Evolutionary conservation across 2,797 vertebrate genomes (phyloP), one percentile per base, ranked within the genome.

Genomic region (Dendrocincla fuliginosa): DNA sequence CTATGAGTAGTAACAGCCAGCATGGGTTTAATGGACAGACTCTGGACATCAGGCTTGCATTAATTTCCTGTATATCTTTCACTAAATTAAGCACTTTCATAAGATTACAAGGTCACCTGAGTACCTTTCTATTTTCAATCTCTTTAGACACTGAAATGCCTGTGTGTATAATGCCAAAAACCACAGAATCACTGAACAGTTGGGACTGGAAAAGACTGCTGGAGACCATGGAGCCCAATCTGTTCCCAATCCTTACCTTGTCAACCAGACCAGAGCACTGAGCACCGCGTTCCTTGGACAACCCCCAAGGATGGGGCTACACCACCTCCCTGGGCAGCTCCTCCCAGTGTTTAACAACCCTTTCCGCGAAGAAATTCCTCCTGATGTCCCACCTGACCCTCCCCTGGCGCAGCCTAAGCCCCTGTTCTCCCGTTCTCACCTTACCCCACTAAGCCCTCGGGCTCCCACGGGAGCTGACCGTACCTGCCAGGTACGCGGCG

Each of bases 401-500:
- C 14, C 52, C 60, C 37, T 0, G 39, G 60, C n/a, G 6, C 59
- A 5, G 10, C 4, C 1, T 0, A 5, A 5, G 5, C 0, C 35
- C 1, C 0, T 0, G 16, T 8, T 6, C 52, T 4, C 13, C 52
- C 17, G 35, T 5, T 20, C 41, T 2, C 9, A 1, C 6, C 46
- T 1, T 5, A 5, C 5, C 12, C 44, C 0, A 18, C 4, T 0
- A 2, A 49, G 14, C 19, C 1, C 11, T 6, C 5, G 1, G 5
- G 49, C 4, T n/a, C 42, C 35, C 35, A 2, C 12, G 10, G 0
- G 5, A 4, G 12, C 46, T 6, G 33, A 8, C 56, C 6, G 1
- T 7, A 99, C 99, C 99, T 98, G 98, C 98, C 52, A 99, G 97
- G 92, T 99, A 99, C 3, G 99, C 99, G 32, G 98, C 98, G 76